Evolutionary conservation across 2,797 vertebrate species (phyloP).

Genomic region (Pampus argenteus): DNA sequence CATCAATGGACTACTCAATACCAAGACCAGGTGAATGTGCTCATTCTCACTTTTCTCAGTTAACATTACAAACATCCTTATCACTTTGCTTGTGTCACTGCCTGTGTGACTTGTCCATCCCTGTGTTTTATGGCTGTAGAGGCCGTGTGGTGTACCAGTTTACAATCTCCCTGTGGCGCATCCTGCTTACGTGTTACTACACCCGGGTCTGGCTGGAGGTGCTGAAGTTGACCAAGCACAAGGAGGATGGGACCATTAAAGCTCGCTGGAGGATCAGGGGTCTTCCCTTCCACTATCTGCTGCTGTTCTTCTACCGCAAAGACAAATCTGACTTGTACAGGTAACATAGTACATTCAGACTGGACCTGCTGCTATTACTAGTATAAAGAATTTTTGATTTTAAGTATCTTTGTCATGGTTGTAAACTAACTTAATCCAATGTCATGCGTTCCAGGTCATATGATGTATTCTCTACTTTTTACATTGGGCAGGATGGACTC

Average conservation of each 20-base stretch:
- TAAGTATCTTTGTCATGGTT: not conserved
- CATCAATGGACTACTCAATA: slow-evolving; percentile 87
- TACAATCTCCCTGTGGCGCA: slow-evolving; percentile 83
- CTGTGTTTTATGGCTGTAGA: slow-evolving; percentile 72
- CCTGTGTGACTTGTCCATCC: not conserved
- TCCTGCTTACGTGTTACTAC: slow-evolving; percentile 89
- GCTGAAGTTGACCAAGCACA: slow-evolving; percentile 91
- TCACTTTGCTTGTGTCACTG: not conserved
- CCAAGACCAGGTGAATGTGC: slow-evolving; percentile 87
- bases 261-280: slow-evolving; percentile 92
- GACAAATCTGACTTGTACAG: slow-evolving; percentile 90
- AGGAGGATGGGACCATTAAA: slow-evolving; percentile 89
- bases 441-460: slow-evolving; percentile 82
- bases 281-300: slow-evolving; percentile 85
- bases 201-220: slow-evolving; percentile 87
- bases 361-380: not conserved
- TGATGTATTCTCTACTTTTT: slow-evolving; percentile 94
- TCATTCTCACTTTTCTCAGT: not conserved
- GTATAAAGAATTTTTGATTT: not conserved
- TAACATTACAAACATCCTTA: not conserved
- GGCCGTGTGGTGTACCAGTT: slow-evolving; percentile 86
- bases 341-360: slow-evolving; percentile 64
- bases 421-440: slow-evolving; percentile 3
- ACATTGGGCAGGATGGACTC: slow-evolving; percentile 89
- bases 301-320: slow-evolving; percentile 88